A percentile compares a stretch with the other conserved stretches of the same genome.
Evolutionary conservation across 2,797 vertebrate genomes (phyloP).

Genomic region (Muscicapa striata): DNA sequence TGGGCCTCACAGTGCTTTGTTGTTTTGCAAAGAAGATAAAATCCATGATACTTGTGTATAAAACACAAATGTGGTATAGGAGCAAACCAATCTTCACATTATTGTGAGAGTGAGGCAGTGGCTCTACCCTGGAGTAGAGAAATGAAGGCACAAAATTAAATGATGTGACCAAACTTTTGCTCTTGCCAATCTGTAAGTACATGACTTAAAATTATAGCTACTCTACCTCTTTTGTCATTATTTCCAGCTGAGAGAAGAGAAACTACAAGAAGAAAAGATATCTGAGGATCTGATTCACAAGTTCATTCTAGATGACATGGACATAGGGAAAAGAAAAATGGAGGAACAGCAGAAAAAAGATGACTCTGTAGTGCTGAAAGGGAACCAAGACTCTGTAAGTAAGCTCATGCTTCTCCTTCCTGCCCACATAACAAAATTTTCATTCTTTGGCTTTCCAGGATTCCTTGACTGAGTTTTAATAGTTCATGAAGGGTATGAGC

Average conservation of each 20-base stretch:
- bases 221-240: neutral
- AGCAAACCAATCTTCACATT: neutral
- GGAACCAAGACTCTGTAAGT: constrained; percentile 75
- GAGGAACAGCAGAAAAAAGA: constrained; percentile 79
- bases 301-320: constrained; percentile 68
- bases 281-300: constrained; percentile 74
- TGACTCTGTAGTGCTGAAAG: constrained; percentile 66
- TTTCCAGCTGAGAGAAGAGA: constrained; percentile 78
- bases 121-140: neutral
- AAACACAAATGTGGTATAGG: neutral
- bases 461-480: neutral
- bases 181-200: neutral
- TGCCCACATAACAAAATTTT: neutral
- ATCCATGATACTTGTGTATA: accelerated
- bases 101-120: neutral
- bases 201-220: neutral
- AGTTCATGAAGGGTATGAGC: neutral
- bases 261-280: constrained; percentile 75
- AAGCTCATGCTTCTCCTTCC: neutral
- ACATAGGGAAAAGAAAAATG: constrained; percentile 71
- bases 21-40: neutral
- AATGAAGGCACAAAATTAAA: neutral
- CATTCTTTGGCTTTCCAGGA: neutral
- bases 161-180: neutral
- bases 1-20: neutral